A percentile compares a stretch with the other conserved stretches of the same genome.
These are phyloP conservation scores for Vidua chalybeata DNA, from an alignment of 2,113 vertebrate genomes.

Conservation along the genomic window DNA sequence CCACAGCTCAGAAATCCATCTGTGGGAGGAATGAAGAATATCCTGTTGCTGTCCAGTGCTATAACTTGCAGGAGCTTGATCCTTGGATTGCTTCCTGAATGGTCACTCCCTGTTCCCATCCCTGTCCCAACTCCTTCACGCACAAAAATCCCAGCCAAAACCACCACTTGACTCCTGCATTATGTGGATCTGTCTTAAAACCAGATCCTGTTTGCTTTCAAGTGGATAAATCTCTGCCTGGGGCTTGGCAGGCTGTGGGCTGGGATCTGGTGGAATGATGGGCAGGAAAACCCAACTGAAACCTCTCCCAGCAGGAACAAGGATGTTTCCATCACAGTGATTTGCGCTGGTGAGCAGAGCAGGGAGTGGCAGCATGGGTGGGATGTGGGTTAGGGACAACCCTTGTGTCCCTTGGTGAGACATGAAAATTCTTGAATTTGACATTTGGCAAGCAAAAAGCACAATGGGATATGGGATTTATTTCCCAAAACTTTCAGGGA, in stretches of 20 bases:
- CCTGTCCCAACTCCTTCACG: background rate
- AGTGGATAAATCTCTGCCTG: background rate
- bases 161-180: background rate
- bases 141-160: background rate
- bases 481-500: background rate
- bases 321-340: background rate
- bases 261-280: background rate
- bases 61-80: background rate
- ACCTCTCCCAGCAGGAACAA: background rate
- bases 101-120: background rate
- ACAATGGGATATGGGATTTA: background rate
- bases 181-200: background rate
- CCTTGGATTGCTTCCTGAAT: background rate
- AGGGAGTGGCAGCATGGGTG: background rate
- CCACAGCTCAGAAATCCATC: background rate
- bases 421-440: background rate
- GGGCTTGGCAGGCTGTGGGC: background rate
- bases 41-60: background rate
- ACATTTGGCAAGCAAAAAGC: background rate
- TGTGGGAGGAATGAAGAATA: background rate
- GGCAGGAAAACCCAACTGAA: background rate
- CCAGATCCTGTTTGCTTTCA: background rate
- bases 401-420: background rate
- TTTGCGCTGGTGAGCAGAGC: background rate
- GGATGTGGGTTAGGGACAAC: too few relatives aligned